Percentiles rank a stretch among this genome's conserved stretches.
Conservation (phyloP, 2,888 invertebrate genomes). For the Psococerastis gibbosa region DNA sequence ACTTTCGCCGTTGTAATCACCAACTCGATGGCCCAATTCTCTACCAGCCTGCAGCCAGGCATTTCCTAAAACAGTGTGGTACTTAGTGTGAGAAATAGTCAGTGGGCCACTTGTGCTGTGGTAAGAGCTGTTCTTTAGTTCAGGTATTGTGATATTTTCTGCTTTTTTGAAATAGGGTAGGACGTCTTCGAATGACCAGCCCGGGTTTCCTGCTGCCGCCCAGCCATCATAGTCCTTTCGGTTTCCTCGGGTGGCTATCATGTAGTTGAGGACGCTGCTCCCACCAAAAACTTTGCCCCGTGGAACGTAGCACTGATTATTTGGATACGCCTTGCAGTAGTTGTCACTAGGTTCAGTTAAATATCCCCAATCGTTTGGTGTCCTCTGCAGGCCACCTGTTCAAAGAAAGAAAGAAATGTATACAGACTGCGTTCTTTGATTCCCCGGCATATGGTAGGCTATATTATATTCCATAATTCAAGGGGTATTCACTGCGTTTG, state of each 20-base stretch:
- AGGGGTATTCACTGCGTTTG: too few relatives aligned
- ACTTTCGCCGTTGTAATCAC: slow-evolving; percentile 37
- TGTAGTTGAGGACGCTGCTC: slow-evolving; percentile 53
- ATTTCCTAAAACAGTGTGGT: slow-evolving; percentile 32
- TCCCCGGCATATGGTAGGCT: too few relatives aligned
- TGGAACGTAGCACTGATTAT: slow-evolving; percentile 17
- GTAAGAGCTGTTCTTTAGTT: slow-evolving; percentile 25
- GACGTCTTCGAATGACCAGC: slow-evolving; percentile 52
- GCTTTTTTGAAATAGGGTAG: slow-evolving; percentile 56
- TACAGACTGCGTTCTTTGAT: too few relatives aligned
- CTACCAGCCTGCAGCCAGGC: slow-evolving; percentile 39
- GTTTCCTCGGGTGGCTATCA: slow-evolving; percentile 56
- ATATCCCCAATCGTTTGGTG: background rate
- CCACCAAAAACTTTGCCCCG: slow-evolving; percentile 63
- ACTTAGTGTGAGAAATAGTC: slow-evolving; percentile 32
- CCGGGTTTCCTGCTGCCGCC: slow-evolving; percentile 46
- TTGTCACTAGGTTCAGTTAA: background rate
- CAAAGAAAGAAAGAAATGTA: background rate
- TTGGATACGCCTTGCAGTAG: background rate
- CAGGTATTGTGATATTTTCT: slow-evolving; percentile 34
- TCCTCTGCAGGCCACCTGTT: background rate
- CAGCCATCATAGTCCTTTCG: slow-evolving; percentile 53
- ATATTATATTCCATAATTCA: too few relatives aligned
- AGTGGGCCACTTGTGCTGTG: slow-evolving; percentile 36
- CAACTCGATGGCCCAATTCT: slow-evolving; percentile 34